Conservation (phyloP, 1,140 invertebrate species). For the Pogonognathellus flavescens region DNA sequence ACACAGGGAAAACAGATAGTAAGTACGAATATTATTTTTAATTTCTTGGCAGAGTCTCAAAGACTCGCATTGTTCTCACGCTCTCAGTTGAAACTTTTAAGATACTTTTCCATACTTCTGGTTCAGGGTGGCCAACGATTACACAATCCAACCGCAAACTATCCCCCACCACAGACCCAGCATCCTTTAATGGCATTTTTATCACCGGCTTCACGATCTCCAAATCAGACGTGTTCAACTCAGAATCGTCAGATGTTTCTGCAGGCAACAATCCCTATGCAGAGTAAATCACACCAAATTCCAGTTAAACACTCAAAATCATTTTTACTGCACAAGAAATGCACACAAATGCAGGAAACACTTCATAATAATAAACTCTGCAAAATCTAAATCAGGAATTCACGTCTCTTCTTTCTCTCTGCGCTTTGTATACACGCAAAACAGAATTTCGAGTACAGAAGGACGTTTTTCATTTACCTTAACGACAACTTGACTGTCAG, state of each 20-base stretch:
- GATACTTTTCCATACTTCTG: slow-evolving; percentile 74
- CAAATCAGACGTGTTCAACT: slow-evolving; percentile 77
- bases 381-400: neutral
- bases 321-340: neutral
- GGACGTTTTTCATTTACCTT: slow-evolving; percentile 70
- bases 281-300: neutral
- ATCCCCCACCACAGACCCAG: slow-evolving; percentile 79
- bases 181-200: slow-evolving; percentile 79
- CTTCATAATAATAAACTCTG: neutral
- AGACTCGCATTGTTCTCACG: slow-evolving; percentile 10
- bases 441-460: no score
- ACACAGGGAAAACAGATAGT: neutral
- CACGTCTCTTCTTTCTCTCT: neutral
- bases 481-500: slow-evolving; percentile 78
- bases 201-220: slow-evolving; percentile 81
- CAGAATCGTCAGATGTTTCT: slow-evolving; percentile 77
- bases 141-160: slow-evolving; percentile 82
- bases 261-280: slow-evolving; percentile 75
- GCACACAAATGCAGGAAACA: neutral
- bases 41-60: neutral
- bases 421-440: no score
- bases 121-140: slow-evolving; percentile 87
- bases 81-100: neutral
- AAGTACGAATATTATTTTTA: slow-evolving; percentile 37
- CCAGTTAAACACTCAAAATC: neutral